phyloP scores from a whole-genome alignment of 2,113 vertebrate genomes.

The Ahaetulla prasina region DNA sequence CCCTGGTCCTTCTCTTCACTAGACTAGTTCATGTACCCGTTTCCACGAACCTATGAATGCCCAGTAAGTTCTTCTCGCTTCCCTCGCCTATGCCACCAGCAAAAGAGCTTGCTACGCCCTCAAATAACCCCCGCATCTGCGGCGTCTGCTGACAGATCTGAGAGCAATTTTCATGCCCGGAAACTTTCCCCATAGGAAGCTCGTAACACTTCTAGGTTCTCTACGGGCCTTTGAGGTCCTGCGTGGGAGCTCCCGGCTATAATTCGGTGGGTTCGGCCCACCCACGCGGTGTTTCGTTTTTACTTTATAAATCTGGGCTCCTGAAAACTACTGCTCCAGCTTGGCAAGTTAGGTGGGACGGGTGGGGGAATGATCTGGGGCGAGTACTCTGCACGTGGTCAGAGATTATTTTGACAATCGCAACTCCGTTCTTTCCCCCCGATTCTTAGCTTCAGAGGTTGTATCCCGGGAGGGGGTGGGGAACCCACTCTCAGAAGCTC shows the following conservation, averaged over 20 bases:
- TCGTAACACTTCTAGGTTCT: neutral
- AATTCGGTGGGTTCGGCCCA: neutral
- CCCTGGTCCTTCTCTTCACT: too few relatives aligned
- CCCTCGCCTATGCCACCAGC: neutral
- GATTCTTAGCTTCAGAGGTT: neutral
- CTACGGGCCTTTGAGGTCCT: too few relatives aligned
- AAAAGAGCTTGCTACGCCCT: neutral
- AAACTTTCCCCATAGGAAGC: neutral
- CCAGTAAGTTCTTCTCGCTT: neutral
- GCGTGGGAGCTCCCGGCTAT: neutral
- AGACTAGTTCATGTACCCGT: too few relatives aligned
- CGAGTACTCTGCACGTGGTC: neutral
- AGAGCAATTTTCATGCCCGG: neutral
- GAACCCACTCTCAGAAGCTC: neutral
- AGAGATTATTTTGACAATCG: neutral
- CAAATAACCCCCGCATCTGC: neutral
- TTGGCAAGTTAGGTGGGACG: neutral
- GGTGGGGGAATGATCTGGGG: neutral
- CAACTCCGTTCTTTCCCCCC: neutral
- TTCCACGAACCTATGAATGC: neutral
- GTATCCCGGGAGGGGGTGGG: too few relatives aligned
- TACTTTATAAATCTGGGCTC: neutral
- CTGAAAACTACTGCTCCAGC: neutral
- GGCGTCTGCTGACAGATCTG: neutral
- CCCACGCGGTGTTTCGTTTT: neutral